Evolutionary conservation across 1,140 invertebrate species (phyloP), one percentile per base, ranked within the genome.

Genomic region (Pogonomyrmex barbatus): DNA sequence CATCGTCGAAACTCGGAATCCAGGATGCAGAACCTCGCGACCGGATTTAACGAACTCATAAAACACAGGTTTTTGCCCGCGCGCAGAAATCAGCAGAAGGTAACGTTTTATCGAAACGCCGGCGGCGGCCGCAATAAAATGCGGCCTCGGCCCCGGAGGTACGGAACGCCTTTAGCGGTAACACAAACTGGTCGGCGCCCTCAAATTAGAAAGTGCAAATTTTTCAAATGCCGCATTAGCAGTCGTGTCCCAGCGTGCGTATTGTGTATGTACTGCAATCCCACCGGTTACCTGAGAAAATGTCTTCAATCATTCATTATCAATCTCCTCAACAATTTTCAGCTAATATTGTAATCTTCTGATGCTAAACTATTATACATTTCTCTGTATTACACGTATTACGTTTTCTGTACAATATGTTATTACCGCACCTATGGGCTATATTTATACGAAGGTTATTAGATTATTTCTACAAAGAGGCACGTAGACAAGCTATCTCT

Each of bases 401-500:
- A 50, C 45, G 30, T 47, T 68, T 50, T 68, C 42, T 68, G 10
- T 68, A n/a, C 5, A n/a, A 8, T 42, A 30, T 56, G 24, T 54
- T 39, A 73, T 73, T 56, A 54, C 36, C 63, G n/a, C n/a, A 45
- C 62, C 33, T 65, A 2, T 9, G 4, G 42, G 14, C 8, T 50
- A 39, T 33, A 36, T 12, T 24, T 30, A 2, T 36, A 12, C n/a
- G 36, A 17, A 68, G 36, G 24, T 30, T 33, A 50, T 24, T 45
- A 45, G 52, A 81, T 81, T 81, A 81, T 70, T 70, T 67, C 54
- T 30, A 65, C 52, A 33, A 45, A 81, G 47, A 42, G 39, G 1
- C 47, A 68, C 36, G 45, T 30, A 56, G 50, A 58, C 63, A 52
- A 56, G 50, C 39, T 81, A 81, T 70, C 78, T 42, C 8, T 9